phyloP scores from a whole-genome alignment of 2,113 vertebrate species.

The Saguinus imperator region DNA sequence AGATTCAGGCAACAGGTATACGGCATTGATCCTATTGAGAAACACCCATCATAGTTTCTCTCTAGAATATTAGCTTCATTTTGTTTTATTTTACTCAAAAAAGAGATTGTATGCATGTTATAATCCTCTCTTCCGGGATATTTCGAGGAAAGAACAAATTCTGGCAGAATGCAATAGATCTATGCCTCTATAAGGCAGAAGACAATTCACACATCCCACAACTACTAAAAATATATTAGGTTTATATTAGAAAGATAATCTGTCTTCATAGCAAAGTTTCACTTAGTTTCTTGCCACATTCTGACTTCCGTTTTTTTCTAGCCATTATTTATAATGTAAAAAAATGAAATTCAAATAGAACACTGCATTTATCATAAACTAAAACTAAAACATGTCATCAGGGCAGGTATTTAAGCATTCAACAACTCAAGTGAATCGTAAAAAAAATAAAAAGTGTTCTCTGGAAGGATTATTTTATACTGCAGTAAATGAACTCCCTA shows the following conservation, averaged over 20 bases:
- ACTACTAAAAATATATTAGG: slow-evolving; percentile 60
- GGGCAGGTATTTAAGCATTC: not conserved
- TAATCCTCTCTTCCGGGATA: slow-evolving; percentile 29
- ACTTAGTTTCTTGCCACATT: slow-evolving; percentile 54
- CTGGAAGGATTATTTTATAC: not conserved
- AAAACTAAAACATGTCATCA: not conserved
- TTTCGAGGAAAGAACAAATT: slow-evolving; percentile 60
- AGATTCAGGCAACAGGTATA: not conserved
- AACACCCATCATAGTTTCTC: not conserved
- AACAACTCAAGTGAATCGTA: slow-evolving; percentile 7
- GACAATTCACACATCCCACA: slow-evolving; percentile 63
- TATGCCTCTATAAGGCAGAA: slow-evolving; percentile 53
- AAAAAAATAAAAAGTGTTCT: not conserved
- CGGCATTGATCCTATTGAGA: not conserved
- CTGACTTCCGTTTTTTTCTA: slow-evolving; percentile 36
- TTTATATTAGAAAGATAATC: slow-evolving; percentile 66
- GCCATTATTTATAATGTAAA: slow-evolving; percentile 29
- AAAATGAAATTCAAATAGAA: slow-evolving; percentile 43
- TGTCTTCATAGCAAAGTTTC: slow-evolving; percentile 41
- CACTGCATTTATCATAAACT: not conserved
- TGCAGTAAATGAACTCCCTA: not conserved
- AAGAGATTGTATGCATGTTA: not conserved
- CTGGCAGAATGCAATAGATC: slow-evolving; percentile 36
- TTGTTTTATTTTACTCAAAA: slow-evolving; percentile 30
- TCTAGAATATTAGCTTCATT: not conserved